Conservation (phyloP, 92 coral and sea anemone species). For the Paramuricea clavata region DNA sequence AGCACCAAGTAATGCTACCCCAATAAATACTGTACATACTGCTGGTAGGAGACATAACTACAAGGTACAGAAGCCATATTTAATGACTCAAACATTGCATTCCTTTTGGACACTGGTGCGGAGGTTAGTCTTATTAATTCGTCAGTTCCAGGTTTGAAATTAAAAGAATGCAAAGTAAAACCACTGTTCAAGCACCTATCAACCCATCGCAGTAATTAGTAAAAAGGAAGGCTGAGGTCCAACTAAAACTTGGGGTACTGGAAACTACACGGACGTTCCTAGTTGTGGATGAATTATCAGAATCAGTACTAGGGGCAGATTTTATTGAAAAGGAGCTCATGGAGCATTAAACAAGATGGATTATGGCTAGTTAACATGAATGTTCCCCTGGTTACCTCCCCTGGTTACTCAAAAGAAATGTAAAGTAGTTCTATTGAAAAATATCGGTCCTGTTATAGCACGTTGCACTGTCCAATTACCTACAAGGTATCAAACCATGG, state of each 20-base stretch:
- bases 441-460: conserved; percentile 60
- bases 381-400: conserved; percentile 50
- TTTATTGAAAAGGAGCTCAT: conserved; percentile 57
- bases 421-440: conserved; percentile 21
- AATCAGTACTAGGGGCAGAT: conserved; percentile 69
- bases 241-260: conserved; percentile 27
- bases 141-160: conserved; percentile 51
- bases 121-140: conserved; percentile 60
- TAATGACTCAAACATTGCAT: conserved; percentile 35
- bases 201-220: no score
- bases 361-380: conserved; percentile 62
- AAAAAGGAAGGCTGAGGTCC: no score
- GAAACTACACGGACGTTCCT: conserved; percentile 60
- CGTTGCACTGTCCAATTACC: conserved; percentile 64
- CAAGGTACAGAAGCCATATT: conserved; percentile 50
- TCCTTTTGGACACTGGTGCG: conserved; percentile 52
- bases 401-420: conserved; percentile 40
- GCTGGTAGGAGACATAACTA: not conserved
- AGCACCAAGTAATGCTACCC: conserved; percentile 6
- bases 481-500: conserved; percentile 61
- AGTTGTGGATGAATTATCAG: conserved; percentile 50
- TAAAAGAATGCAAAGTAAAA: conserved; percentile 5
- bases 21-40: no score
- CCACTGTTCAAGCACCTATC: no score
- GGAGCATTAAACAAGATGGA: conserved; percentile 57